Base-by-base conservation (phyloP, 2,797 vertebrate genomes). In the Anisognathus igniventris region DNA sequence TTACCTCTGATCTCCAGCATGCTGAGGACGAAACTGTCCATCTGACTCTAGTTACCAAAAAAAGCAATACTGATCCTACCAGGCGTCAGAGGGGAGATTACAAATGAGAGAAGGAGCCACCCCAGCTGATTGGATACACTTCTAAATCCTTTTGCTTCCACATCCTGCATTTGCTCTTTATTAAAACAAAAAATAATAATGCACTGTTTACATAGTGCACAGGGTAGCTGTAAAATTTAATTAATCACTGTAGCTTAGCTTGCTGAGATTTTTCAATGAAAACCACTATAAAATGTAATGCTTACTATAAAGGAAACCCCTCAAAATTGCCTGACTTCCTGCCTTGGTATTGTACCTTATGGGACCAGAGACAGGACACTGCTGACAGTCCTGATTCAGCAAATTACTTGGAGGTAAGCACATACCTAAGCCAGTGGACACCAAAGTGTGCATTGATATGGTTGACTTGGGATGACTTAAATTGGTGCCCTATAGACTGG, bases 201-300 rank as follows among this genome's bases (percentile, higher is more conserved):
- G 60, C 51, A 25, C 23, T 48, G 42, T 81, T 95, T 88, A 76
- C 86, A 48, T 67, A 79, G 48, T 18, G 83, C 77, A 82, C 30
- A 61, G 71, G 27, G 80, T 90, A 85, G 83, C 80, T 88, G 80
- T 96, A 96, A 96, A 95, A 90, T 88, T 92, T 95, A 95, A 96
- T 96, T 96, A 90, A 93, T 95, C 77, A 57, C 42, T 84, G 60
- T 67, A 92, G 56, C 93, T 93, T 80, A 80, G 86, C 62, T 90
- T 95, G 86, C 92, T 94, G 90, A 86, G 74, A 81, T 88, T 88
- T 84, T 92, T 78, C 84, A 95, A 72, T 84, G 35, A 94, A 92
- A 95, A 93, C 23, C 12, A 48, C 89, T 57, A 87, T 94, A 95
- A 96, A 92, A 78, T 42, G 12, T 33, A 37, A 93, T 51, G 70